These are phyloP conservation scores for Cordilura impudica DNA, from an alignment of 2,888 invertebrate genomes.

Conservation along the genomic window DNA sequence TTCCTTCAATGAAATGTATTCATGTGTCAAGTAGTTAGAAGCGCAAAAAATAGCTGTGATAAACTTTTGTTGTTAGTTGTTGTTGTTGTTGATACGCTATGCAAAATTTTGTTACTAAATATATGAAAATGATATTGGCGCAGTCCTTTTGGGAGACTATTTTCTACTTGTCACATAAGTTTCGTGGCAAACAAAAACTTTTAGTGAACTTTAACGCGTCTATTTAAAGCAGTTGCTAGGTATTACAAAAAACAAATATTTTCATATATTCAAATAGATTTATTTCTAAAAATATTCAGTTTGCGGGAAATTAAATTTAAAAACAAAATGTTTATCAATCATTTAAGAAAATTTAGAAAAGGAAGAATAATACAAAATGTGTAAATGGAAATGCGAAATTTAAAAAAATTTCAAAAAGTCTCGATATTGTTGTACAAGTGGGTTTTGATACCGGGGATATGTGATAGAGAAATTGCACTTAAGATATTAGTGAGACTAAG, in stretches of 20 bases:
- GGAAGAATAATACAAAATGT: too few relatives aligned
- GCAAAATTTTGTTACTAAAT: conserved; percentile 45
- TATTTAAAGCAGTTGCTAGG: conserved; percentile 51
- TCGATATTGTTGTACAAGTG: too few relatives aligned
- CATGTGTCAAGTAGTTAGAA: conserved; percentile 50
- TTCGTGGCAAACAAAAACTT: conserved; percentile 46
- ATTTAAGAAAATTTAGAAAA: background rate
- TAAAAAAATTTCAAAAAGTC: too few relatives aligned
- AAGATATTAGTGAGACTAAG: too few relatives aligned
- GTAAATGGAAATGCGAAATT: too few relatives aligned
- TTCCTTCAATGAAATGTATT: conserved; percentile 38
- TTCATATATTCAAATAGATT: background rate
- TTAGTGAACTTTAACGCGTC: conserved; percentile 50
- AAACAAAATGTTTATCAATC: background rate
- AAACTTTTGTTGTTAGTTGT: conserved; percentile 42
- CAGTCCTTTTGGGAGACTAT: conserved; percentile 54
- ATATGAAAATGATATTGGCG: conserved; percentile 52
- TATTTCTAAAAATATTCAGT: too few relatives aligned
- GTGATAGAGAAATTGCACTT: too few relatives aligned
- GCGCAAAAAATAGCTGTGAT: conserved; percentile 44
- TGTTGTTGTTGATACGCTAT: conserved; percentile 28
- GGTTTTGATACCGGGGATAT: too few relatives aligned
- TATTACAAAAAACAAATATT: conserved; percentile 19
- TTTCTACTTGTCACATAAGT: conserved; percentile 53
- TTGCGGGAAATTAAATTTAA: background rate